Evolutionary conservation across 2,113 vertebrate species (phyloP).

Genomic region (Ursus arctos): DNA sequence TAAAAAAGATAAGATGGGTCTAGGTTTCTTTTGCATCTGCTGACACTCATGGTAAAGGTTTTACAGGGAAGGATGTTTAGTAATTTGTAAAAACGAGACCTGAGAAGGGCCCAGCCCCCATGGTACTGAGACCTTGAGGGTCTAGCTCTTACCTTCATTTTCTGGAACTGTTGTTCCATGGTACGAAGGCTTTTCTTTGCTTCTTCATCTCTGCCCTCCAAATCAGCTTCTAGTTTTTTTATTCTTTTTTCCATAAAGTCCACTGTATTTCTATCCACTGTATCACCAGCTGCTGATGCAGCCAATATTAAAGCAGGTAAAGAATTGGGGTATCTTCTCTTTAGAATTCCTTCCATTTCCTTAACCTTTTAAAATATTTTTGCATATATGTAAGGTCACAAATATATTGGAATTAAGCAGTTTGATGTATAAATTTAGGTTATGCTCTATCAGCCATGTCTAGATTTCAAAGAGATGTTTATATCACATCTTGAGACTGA

Average conservation of each 20-base stretch:
- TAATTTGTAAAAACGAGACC: not conserved
- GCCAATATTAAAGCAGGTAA: constrained; percentile 95
- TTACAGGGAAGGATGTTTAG: not conserved
- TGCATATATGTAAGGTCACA: not conserved
- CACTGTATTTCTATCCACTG: constrained; percentile 85
- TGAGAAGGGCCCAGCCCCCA: not conserved
- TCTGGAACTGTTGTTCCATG: constrained; percentile 96
- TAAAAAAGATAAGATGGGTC: not conserved
- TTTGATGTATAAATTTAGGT: constrained; percentile 26
- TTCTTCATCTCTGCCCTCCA: constrained; percentile 95
- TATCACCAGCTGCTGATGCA: constrained; percentile 87
- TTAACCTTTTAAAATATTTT: constrained; percentile 90
- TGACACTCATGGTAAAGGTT: not conserved
- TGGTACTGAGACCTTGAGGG: not conserved
- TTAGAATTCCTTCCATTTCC: constrained; percentile 96
- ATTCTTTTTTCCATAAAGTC: constrained; percentile 93
- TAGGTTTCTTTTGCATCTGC: not conserved
- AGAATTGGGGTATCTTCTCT: constrained; percentile 94
- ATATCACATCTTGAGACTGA: not conserved
- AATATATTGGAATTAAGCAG: constrained; percentile 41
- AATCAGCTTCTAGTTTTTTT: constrained; percentile 94
- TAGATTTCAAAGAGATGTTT: not conserved
- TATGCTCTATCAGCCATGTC: not conserved
- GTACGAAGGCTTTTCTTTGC: constrained; percentile 93
- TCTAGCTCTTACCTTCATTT: constrained; percentile 91